Evolutionary conservation across 2,113 vertebrate genomes (phyloP).

Genomic region (Nothocercus julius): DNA sequence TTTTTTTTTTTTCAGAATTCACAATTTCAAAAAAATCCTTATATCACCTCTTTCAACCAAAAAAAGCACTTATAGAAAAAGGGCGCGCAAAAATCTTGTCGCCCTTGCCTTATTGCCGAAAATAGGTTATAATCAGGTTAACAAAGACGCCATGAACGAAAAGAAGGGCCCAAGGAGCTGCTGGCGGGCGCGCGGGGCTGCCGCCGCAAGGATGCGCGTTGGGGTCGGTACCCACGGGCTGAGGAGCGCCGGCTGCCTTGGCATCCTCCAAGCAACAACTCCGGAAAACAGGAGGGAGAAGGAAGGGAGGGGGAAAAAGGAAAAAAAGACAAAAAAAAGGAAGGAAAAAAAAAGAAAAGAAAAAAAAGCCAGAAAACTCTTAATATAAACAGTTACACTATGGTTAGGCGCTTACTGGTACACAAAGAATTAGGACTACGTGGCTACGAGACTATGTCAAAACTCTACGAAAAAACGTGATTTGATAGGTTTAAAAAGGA

Average conservation of each 20-base stretch:
- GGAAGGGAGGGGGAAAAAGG: slow-evolving; percentile 19
- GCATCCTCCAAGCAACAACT: slow-evolving; percentile 82
- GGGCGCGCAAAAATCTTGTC: slow-evolving; percentile 91
- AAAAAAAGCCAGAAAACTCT: slow-evolving; percentile 69
- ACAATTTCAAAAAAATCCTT: slow-evolving; percentile 89
- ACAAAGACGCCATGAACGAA: slow-evolving; percentile 87
- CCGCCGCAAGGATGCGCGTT: slow-evolving; percentile 8
- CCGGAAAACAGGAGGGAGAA: slow-evolving; percentile 39
- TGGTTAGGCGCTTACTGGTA: slow-evolving; percentile 79
- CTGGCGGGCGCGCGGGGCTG: slow-evolving; percentile 78
- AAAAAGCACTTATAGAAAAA: slow-evolving; percentile 98
- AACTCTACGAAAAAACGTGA: slow-evolving; percentile 76
- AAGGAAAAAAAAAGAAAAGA: slow-evolving; percentile 71
- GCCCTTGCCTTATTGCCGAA: slow-evolving; percentile 99
- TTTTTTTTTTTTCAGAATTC: slow-evolving; percentile 85
- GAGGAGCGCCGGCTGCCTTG: slow-evolving; percentile 82
- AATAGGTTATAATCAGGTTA: slow-evolving; percentile 95
- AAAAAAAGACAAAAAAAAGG: slow-evolving; percentile 10
- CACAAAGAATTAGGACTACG: slow-evolving; percentile 79
- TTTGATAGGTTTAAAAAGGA: slow-evolving; percentile 74
- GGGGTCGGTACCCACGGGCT: slow-evolving; percentile 77
- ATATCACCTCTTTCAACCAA: slow-evolving; percentile 91
- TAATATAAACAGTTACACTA: slow-evolving; percentile 79
- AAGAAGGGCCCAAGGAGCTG: slow-evolving; percentile 85
- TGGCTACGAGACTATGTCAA: slow-evolving; percentile 79